Evolutionary conservation across 23 tunicate species (phyloP).

Genomic region (Styela clava): DNA sequence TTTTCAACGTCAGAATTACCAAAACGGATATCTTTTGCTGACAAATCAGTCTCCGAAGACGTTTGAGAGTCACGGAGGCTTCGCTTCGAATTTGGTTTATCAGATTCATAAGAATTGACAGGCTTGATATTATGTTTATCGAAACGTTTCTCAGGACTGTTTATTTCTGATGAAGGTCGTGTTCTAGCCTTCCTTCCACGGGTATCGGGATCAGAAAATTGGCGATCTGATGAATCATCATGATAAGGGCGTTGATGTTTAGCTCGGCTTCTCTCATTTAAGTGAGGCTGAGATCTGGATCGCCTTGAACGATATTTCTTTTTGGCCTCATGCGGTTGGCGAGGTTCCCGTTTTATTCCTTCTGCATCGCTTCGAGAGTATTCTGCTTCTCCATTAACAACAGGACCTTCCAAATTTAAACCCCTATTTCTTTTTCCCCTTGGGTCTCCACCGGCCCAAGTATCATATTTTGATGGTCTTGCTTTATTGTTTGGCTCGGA

Average conservation of each 20-base stretch:
- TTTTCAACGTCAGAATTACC: constrained; percentile 28
- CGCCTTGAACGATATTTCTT: constrained; percentile 26
- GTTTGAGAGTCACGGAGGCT: constrained; percentile 17
- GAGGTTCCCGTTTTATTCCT: background rate
- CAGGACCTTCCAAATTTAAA: constrained; percentile 25
- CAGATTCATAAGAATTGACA: constrained; percentile 12
- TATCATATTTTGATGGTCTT: constrained; percentile 3
- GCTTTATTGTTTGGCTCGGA: background rate
- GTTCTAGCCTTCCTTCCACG: background rate
- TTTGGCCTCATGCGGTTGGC: background rate
- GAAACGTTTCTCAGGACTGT: background rate
- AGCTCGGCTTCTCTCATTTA: constrained; percentile 25
- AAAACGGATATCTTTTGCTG: constrained; percentile 14
- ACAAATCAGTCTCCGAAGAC: constrained; percentile 16
- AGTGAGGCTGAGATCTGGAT: constrained; percentile 29
- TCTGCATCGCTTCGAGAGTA: constrained; percentile 23
- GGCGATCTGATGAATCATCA: background rate
- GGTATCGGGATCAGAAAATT: background rate
- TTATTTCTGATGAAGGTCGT: background rate
- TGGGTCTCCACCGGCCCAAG: background rate
- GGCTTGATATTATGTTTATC: constrained; percentile 5
- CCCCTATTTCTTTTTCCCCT: background rate
- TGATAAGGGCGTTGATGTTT: background rate
- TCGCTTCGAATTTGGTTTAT: constrained; percentile 12
- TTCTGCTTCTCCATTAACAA: constrained; percentile 5